phyloP scores from a whole-genome alignment of 1,140 invertebrate genomes.

The Aleiodes sp. region DNA sequence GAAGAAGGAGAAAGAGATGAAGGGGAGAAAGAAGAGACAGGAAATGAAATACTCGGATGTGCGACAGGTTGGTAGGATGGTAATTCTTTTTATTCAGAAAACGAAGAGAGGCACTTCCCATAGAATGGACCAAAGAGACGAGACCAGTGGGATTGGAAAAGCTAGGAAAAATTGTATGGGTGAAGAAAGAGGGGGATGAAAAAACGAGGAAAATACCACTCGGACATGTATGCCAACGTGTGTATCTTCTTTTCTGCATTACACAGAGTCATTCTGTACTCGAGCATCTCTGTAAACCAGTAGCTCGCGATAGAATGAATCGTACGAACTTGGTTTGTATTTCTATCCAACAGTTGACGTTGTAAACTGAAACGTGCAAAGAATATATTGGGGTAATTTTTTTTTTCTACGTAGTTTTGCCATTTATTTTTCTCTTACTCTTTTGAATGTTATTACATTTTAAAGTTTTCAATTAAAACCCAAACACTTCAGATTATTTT shows the following conservation, averaged over 20 bases:
- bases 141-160: background rate
- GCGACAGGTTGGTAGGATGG: conserved; percentile 16
- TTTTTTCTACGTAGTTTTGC: no score
- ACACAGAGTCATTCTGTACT: background rate
- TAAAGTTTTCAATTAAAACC: no score
- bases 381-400: conserved; percentile 10
- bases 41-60: background rate
- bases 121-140: background rate
- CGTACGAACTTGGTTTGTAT: background rate
- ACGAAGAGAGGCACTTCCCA: background rate
- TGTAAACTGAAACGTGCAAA: background rate
- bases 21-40: background rate
- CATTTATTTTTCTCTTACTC: no score
- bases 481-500: no score
- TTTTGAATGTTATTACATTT: no score
- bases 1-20: background rate
- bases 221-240: no score
- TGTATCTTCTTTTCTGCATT: background rate
- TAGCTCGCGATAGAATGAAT: conserved; percentile 2
- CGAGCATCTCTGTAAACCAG: background rate
- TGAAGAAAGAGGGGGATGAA: background rate
- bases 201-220: background rate
- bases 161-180: background rate
- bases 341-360: background rate
- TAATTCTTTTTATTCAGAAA: background rate